Base-by-base conservation (phyloP, 2,888 invertebrate species). In the Chouioia cunea region DNA sequence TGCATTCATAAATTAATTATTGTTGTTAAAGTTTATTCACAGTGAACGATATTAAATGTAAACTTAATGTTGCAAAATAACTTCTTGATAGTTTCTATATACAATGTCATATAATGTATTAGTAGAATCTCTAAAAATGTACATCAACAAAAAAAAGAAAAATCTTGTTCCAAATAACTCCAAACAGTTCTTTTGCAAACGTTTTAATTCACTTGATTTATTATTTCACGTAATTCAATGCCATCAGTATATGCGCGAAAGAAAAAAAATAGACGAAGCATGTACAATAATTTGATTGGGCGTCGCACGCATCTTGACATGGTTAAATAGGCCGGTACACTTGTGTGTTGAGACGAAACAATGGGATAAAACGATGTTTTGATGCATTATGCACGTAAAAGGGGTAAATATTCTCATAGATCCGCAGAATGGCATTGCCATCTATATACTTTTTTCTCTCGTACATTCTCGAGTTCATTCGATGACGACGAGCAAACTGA, bases 401-500 rank as follows among this genome's bases (percentile, higher is more conserved):
- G 52, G 59, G 43, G 47, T 60, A 67, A 67, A 67, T 67, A 67
- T 60, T 67, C 54, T 60, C 60, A 10, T 36, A 60, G 53, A 59
- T 59, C 53, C 52, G 53, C 44, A 53, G 44, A 67, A 67, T 60
- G 18, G 47, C 27, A 57, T 52, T 18, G 16, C 62, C 47, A 6
- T 23, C 22, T 20, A 20, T 47, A 22, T 62, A n/a, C n/a, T 48
- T 48, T 22, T 47, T 18, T 27, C 15, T 2, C 50, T 6, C 27
- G 8, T 12, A 48, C 47, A 18, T 27, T 23, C 50, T 15, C 15
- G n/a, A 27, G 6, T 14, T 46, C 46, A 53, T 56, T 48, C 48
- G 27, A 53, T 20, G 60, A 47, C 46, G 57, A 57, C 54, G 20
- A 36, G 46, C 56, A 18, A 54, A 50, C 23, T 50, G 63, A 54